Conservation (phyloP, 2,888 invertebrate genomes). For the Sphaerophoria taeniata region DNA sequence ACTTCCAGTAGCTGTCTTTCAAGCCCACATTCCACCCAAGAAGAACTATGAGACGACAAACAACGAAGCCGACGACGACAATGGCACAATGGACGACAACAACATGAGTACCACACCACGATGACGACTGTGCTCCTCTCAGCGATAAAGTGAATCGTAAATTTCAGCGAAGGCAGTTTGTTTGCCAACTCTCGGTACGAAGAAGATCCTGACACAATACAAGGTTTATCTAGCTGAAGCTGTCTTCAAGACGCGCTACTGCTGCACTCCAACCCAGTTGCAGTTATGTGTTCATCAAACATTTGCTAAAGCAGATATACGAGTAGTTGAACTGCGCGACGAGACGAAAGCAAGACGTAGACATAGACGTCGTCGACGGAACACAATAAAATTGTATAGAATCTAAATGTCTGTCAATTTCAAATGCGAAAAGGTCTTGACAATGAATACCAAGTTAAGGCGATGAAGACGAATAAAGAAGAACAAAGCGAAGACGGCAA, state of each 20-base stretch:
- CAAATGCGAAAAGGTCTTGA: conserved; percentile 65
- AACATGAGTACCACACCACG: conserved; percentile 28
- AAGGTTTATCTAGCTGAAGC: conserved; percentile 4
- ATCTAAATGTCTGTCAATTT: conserved; percentile 54
- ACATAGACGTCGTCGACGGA: conserved; percentile 1
- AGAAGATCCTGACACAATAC: conserved; percentile 17
- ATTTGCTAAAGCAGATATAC: conserved; percentile 34
- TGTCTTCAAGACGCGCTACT: conserved; percentile 37
- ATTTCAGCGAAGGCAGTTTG: conserved; percentile 30
- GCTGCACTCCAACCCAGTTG: conserved; percentile 55
- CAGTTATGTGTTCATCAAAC: conserved; percentile 69
- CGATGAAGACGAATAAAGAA: conserved; percentile 9
- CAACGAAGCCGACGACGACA: conserved; percentile 2
- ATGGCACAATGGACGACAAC: conserved; percentile 16
- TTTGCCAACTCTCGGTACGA: not conserved
- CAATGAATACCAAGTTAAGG: conserved; percentile 50
- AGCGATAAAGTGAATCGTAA: conserved; percentile 50
- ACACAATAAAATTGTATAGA: conserved; percentile 51
- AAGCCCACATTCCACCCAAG: conserved; percentile 62
- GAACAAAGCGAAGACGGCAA: not conserved
- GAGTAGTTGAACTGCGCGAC: conserved; percentile 17
- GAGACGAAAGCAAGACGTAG: conserved; percentile 7
- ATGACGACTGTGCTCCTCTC: conserved; percentile 18
- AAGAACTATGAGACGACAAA: conserved; percentile 13
- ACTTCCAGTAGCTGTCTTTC: conserved; percentile 51